These are phyloP conservation scores for Hyposmocoma kahamanoa DNA, from an alignment of 1,140 invertebrate genomes.

Conservation along the genomic window DNA sequence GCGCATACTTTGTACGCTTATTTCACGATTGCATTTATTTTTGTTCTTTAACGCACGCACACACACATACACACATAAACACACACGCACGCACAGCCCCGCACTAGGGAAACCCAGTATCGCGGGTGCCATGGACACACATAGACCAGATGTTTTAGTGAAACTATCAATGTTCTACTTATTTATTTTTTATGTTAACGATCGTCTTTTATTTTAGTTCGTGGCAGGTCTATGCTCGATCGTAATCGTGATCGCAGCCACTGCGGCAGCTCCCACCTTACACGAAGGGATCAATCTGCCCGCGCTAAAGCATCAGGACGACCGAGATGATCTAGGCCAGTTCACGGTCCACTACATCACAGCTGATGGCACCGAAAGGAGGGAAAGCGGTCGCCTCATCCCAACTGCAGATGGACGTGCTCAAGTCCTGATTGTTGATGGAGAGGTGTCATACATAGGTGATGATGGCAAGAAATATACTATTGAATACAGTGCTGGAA, in stretches of 20 bases:
- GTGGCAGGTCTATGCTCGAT: constrained; percentile 9
- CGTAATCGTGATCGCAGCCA: background rate
- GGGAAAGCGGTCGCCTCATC: constrained; percentile 49
- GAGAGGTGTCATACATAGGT: constrained; percentile 42
- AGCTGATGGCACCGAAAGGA: constrained; percentile 48
- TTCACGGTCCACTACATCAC: constrained; percentile 56
- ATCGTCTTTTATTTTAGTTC: constrained; percentile 10
- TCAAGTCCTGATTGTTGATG: constrained; percentile 42
- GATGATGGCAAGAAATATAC: constrained; percentile 47
- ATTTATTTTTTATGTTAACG: too few relatives aligned
- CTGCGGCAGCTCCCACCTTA: constrained; percentile 2
- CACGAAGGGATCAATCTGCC: too few relatives aligned
- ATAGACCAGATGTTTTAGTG: too few relatives aligned
- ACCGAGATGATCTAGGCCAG: constrained; percentile 53
- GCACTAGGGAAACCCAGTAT: too few relatives aligned
- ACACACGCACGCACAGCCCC: too few relatives aligned
- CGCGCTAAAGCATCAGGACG: constrained; percentile 38
- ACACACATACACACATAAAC: too few relatives aligned
- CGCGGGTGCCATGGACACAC: too few relatives aligned
- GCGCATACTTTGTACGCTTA: too few relatives aligned
- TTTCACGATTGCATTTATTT: too few relatives aligned
- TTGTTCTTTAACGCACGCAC: too few relatives aligned
- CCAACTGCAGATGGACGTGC: constrained; percentile 32
- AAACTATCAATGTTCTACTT: too few relatives aligned
- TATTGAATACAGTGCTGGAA: constrained; percentile 53